Evolutionary conservation across 2,797 vertebrate species (phyloP), one percentile per base, ranked within the genome.

Genomic region (Numenius phaeopus): DNA sequence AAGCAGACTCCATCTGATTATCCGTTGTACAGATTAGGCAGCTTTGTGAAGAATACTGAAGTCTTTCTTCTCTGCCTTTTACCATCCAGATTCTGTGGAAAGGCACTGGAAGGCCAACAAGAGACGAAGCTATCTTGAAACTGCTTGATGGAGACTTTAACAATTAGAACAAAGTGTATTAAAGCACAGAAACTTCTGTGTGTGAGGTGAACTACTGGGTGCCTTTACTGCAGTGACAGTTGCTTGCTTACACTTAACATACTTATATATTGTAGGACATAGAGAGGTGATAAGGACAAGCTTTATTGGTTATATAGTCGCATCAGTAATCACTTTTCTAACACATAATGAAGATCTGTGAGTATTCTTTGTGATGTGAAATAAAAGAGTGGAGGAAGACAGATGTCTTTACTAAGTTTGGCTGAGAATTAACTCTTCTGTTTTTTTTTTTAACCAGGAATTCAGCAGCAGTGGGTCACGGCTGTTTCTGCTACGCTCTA

Each of bases 401-500:
- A 0, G 5, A 1, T 52, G 22, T 72, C 42, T 62, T 61, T 55
- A 40, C 22, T 29, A 42, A 44, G 29, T 59, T 61, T 81, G 13
- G 30, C 94, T 73, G 39, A 58, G 92, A 27, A n/a, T 39, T 52
- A 82, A 29, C n/a, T 87, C 39, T 57, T 92, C 61, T 94, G 39
- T 23, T 18, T 30, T 16, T 76, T 40, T 72, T 46, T 55, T 32
- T 55, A 11, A 12, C 23, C 98, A 99, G 99, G 96, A 98, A 98
- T 67, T 95, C 98, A 5, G 98, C 98, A 4, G 98, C 99, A 4
- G 94, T 99, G 83, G 96, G 99, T 49, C 99, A 99, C 0, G 99
- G 99, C 65, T 99, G 99, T 98, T 99, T 99, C 98, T 99, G 99
- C 96, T 98, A 99, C 2, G 99, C 99, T 2, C 94, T 99, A 61